A percentile compares a stretch with the other conserved stretches of the same genome.
Evolutionary conservation across 2,797 vertebrate species (phyloP).

Genomic region (Acanthornis magna): DNA sequence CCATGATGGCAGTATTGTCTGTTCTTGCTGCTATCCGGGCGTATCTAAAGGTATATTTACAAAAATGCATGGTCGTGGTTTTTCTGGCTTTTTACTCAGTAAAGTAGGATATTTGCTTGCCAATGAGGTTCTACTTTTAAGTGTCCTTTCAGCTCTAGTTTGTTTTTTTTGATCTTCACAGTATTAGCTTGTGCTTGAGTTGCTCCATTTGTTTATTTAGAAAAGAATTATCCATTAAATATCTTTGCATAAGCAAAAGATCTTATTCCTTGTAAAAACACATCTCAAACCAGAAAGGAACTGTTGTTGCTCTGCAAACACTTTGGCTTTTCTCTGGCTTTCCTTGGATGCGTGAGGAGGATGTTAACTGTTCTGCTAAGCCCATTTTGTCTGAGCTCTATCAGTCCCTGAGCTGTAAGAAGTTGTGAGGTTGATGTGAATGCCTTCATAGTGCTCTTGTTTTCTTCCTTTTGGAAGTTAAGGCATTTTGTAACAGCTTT

Average conservation of each 20-base stretch:
- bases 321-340: background rate
- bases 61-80: background rate
- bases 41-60: background rate
- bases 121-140: background rate
- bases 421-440: background rate
- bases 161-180: background rate
- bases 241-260: background rate
- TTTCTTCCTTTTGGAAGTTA: background rate
- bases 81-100: background rate
- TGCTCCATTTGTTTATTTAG: background rate
- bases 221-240: background rate
- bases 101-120: background rate
- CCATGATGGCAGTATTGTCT: background rate
- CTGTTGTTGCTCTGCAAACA: background rate
- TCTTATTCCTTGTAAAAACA: background rate
- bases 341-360: rapidly evolving
- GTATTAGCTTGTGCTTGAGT: background rate
- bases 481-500: background rate
- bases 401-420: background rate
- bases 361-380: background rate
- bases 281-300: background rate
- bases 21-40: background rate
- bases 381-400: background rate
- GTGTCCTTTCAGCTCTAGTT: background rate
- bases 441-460: background rate